Evolutionary conservation across 2,797 vertebrate genomes (phyloP), one percentile per base, ranked within the genome.

Genomic region (Sebastes itinus): DNA sequence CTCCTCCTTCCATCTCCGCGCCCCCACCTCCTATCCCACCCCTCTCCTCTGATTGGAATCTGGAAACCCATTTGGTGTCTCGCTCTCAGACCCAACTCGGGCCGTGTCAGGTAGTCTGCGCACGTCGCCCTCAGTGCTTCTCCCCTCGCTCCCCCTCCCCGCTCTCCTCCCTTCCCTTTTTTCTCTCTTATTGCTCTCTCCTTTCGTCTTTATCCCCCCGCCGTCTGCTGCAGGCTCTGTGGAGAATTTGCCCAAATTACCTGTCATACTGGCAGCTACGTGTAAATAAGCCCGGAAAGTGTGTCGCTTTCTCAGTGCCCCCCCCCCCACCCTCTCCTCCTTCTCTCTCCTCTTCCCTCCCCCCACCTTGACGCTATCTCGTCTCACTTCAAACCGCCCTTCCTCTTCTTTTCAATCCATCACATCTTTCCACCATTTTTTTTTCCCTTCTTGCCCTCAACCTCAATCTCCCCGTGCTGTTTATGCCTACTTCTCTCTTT

Each of bases 201-300:
- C 76, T 92, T 93, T 92, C 86, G 84, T 93, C 93, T 94, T 93
- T 92, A 92, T 95, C 93, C 92, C 89, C 88, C 84, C 75, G 72
- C 93, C 92, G 92, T 94, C 94, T 94, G 93, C 95, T 93, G 84
- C 81, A 69, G 91, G 92, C 93, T 93, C 94, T 95, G 94, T 94
- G 92, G 94, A 95, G 94, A 95, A 96, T 96, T 94, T 94, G 93
- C 94, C 93, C 93, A 95, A 96, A 96, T 96, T 95, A 96, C 95
- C 95, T 96, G 96, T 96, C 96, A 96, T 95, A 95, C 92, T 92
- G 90, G 92, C 92, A 87, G 93, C 92, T 93, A 94, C 86, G 95
- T 96, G 95, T 96, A 96, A 96, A 96, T 96, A 96, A 96, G 92
- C 87, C 82, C 54, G 81, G 88, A 92, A 94, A 93, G 92, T 94